Evolutionary conservation across 2,797 vertebrate species (phyloP), one percentile per base, ranked within the genome.

Genomic region (Telmatherina bonti): DNA sequence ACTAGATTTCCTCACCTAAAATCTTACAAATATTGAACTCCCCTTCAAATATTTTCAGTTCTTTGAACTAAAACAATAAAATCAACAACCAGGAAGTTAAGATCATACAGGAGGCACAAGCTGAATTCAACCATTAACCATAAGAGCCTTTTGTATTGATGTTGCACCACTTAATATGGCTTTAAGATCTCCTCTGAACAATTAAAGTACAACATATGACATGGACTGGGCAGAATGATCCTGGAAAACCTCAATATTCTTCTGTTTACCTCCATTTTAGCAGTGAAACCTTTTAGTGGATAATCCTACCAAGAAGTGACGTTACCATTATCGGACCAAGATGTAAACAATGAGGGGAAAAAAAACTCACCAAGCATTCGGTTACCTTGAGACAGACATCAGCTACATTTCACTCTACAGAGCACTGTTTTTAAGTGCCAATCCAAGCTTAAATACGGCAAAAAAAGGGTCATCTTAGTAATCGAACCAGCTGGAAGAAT

Each of bases 91-190:
- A 72, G 81, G 74, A 91, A 88, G 79, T 76, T 78, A 85, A 85
- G 77, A 79, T 75, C 78, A 83, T 75, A 66, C 72, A 80, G 80
- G 82, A 93, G 90, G 91, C 88, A 92, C 91, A 78, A 81, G 82
- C 78, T 85, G 82, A 88, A 81, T 68, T 78, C 30, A 79, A 76
- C 79, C 75, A 57, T 82, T 72, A 51, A 47, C 51, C 26, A 13
- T 36, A 61, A 79, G 26, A 83, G 64, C n/a, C 10, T 18, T 59
- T 72, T 86, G 52, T 76, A 60, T 29, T 68, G 62, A 71, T 82
- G 74, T 86, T 85, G 67, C 82, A 88, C 83, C 80, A 73, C 77
- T 77, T 72, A 82, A 77, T 91, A 92, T 92, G 92, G 92, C 89
- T 92, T 90, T 70, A 65, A 88, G 70, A 86, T 78, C 53, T 76